Conservation (phyloP, 1,140 invertebrate genomes). For the Armadillidium nasatum region DNA sequence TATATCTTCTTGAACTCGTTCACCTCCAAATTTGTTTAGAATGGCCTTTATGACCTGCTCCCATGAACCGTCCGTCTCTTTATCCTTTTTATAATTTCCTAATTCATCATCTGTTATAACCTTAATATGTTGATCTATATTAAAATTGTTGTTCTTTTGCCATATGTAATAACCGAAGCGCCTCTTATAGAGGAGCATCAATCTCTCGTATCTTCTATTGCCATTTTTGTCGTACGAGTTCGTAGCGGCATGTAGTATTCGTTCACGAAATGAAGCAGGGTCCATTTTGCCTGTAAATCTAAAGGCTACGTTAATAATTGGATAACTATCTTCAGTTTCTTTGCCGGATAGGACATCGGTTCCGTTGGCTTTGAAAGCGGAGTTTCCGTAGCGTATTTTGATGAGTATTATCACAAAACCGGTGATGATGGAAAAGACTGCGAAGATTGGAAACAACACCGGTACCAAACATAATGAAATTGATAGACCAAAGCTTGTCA, state of each 20-base stretch:
- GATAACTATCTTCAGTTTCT: background rate
- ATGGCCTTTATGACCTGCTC: background rate
- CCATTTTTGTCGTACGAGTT: background rate
- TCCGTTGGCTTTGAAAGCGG: background rate
- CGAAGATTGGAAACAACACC: background rate
- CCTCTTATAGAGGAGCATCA: background rate
- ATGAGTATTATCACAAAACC: background rate
- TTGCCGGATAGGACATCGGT: background rate
- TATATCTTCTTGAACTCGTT: background rate
- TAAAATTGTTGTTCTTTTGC: background rate
- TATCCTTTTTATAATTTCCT: background rate
- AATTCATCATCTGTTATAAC: background rate
- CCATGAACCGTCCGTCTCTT: background rate
- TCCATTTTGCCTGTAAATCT: background rate
- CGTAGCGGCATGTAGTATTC: background rate
- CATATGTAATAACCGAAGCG: background rate
- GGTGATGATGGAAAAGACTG: background rate
- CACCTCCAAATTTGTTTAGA: constrained; percentile 30
- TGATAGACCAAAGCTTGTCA: background rate
- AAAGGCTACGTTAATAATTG: background rate
- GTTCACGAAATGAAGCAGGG: background rate
- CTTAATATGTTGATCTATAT: background rate
- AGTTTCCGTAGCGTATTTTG: background rate
- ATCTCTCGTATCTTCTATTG: background rate
- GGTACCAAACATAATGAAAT: background rate